Evolutionary conservation across 2,888 invertebrate species (phyloP), one percentile per base, ranked within the genome.

Genomic region (Neocrepidodera transversa): DNA sequence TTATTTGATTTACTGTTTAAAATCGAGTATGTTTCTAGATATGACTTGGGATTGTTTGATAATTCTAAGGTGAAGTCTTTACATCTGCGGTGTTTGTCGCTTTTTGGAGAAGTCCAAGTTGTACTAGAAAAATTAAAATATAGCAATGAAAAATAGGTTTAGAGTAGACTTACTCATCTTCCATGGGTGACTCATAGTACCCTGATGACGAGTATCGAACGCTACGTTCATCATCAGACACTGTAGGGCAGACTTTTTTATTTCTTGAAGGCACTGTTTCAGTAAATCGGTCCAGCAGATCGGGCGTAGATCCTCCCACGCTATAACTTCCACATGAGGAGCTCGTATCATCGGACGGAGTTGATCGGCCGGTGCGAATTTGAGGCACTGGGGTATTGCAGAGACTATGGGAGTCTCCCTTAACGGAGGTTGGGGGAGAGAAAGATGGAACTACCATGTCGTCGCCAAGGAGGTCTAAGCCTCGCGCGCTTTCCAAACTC

Each of bases 401-500:
- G 47, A 75, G 65, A 62, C 78, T 79, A 62, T 71, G 74, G 40
- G 56, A 48, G 20, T 56, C 51, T 40, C 84, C 60, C 83, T 83
- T 55, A 8, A 18, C n/a, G 28, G 62, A 56, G 20, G 57, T 56
- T 23, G 62, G 57, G 7, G 67, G 67, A 7, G 69, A 67, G 42
- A 70, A 59, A 7, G 66, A 68, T 28, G 71, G 71, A 13, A 70
- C 70, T 18, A 70, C 81, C 77, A 85, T 82, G 71, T 88, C 88
- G 74, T 88, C 88, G 36, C 82, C 82, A 32, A 84, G 80, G 63
- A 86, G 86, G 75, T 91, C 90, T 63, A 88, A 89, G 30, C 91
- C 89, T 66, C 91, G 91, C 63, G 90, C 91, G 77, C 92, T 92
- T 79, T 93, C 93, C 78, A 93, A 92, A n/a, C 92, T 92, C 65